A percentile compares a stretch with the other conserved stretches of the same genome.
phyloP scores from a whole-genome alignment of 2,888 invertebrate genomes.

The Chrysodeixis includens region DNA sequence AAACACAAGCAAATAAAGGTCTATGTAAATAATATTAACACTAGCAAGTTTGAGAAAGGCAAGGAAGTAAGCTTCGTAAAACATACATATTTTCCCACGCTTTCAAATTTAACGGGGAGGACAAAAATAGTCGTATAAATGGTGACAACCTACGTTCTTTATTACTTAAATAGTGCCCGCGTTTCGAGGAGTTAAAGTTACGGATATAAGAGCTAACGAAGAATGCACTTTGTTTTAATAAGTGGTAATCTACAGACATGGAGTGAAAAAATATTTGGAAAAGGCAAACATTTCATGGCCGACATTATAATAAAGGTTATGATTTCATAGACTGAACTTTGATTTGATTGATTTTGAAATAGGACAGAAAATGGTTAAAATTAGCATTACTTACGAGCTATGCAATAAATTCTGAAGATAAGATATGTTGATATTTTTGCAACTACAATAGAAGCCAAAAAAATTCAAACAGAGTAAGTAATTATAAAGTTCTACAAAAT shows the following conservation, averaged over 20 bases:
- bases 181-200: constrained; percentile 53
- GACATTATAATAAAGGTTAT: too few species aligned
- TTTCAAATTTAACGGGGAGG: constrained; percentile 45
- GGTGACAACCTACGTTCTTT: constrained; percentile 80
- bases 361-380: too few species aligned
- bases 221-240: constrained; percentile 7
- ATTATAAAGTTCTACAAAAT: too few species aligned
- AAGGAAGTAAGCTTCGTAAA: constrained; percentile 34
- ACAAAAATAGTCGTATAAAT: constrained; percentile 67
- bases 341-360: too few species aligned
- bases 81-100: constrained; percentile 32
- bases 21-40: neutral
- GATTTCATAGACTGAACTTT: too few species aligned
- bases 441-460: too few species aligned
- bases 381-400: too few species aligned
- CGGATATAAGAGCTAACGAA: constrained; percentile 54
- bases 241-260: neutral
- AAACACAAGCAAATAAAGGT: neutral
- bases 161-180: constrained; percentile 70
- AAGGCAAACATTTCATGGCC: too few species aligned
- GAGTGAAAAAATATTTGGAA: too few species aligned
- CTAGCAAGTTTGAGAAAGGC: neutral
- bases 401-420: too few species aligned
- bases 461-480: too few species aligned
- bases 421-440: too few species aligned